These are phyloP conservation scores for Microtus obscurus DNA, from an alignment of 2,797 vertebrate genomes.

Conservation along the genomic window DNA sequence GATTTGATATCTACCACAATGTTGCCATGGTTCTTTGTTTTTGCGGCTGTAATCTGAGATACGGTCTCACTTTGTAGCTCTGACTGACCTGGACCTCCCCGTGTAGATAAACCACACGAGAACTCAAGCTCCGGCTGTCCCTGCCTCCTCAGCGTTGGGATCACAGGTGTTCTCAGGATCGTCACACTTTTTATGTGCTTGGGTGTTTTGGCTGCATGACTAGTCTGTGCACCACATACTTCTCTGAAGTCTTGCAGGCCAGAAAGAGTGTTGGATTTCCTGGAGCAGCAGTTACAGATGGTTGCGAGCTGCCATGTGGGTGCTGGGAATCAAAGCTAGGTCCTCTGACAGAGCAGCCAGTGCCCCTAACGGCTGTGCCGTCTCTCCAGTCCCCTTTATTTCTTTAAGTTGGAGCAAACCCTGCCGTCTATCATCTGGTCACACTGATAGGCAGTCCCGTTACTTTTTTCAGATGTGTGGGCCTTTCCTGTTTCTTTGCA, in stretches of 20 bases:
- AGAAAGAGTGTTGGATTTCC: no score
- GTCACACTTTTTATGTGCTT: neutral
- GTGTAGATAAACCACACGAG: neutral
- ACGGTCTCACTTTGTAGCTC: neutral
- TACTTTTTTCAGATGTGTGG: neutral
- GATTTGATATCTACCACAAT: neutral
- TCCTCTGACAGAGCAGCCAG: neutral
- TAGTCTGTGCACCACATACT: neutral
- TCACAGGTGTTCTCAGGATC: neutral
- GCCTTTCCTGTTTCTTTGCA: slow-evolving; percentile 39
- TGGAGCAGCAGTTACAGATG: neutral
- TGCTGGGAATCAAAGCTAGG: neutral
- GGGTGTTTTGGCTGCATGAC: neutral
- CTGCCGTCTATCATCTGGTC: neutral
- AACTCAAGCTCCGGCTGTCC: neutral
- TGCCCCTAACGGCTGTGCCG: neutral
- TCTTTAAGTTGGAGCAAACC: neutral
- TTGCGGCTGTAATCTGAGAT: neutral
- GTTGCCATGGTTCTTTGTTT: neutral
- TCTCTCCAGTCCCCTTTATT: neutral
- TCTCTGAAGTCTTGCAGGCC: neutral
- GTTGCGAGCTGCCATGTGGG: neutral
- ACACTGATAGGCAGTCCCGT: neutral
- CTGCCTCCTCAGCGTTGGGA: neutral
- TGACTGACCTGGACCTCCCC: neutral